Evolutionary conservation across 2,797 vertebrate genomes (phyloP), one percentile per base, ranked within the genome.

Genomic region (Lagodon rhomboides): DNA sequence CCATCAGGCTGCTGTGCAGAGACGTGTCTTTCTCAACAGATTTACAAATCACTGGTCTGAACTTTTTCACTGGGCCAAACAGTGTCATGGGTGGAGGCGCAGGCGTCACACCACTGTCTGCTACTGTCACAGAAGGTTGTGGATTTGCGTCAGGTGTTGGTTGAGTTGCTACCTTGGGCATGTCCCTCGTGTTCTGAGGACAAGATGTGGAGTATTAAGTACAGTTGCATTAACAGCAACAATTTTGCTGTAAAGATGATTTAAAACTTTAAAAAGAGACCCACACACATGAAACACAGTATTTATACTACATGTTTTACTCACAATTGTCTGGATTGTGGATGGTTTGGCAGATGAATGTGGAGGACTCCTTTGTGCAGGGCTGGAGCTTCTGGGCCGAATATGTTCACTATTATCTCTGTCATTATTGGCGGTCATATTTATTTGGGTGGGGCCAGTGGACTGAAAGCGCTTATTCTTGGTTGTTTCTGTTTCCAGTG

Each of bases 21-120:
- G 96, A 97, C 0, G 92, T 94, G 17, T 99, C 97, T 89, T 96
- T 97, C 27, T 96, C 96, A 49, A 95, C 58, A 3, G 97, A 95
- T 86, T 92, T 97, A 82, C 94, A 95, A 72, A 95, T 46, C 8
- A 99, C 91, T 0, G 98, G 97, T 67, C 92, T 96, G 90, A 99
- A 97, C 89, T 96, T 99, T 84, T 96, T 97, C 82, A 98, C 95
- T 11, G 97, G 96, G 53, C 98, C 98, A 25, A 99, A 99, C 75
- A 98, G 82, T 18, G 91, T 95, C 53, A 93, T 86, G 10, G 93
- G 75, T 4, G 93, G 91, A 61, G 94, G 41, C 18, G 93, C 94
- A 0, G 81, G 34, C 15, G 61, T 6, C 80, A 53, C 68, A 23
- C 41, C 58, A 3, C 60, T 54, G 49, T 87, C 75, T 50, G 82